Percentiles rank a stretch among this genome's conserved stretches.
These are phyloP conservation scores for Melieria crassipennis DNA, from an alignment of 2,888 invertebrate genomes.

Conservation along the genomic window DNA sequence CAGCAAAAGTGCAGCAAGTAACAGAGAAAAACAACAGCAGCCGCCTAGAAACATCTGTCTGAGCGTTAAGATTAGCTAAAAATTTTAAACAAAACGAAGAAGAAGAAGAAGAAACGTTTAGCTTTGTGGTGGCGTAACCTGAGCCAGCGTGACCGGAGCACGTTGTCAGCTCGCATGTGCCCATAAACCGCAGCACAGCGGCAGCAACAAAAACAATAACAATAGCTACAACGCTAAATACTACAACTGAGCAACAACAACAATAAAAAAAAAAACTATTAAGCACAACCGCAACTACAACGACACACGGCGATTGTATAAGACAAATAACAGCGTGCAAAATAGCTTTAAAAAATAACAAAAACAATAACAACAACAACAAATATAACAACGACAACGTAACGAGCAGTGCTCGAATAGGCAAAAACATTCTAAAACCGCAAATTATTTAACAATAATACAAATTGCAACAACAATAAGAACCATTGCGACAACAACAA, in stretches of 20 bases:
- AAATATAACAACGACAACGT: not conserved
- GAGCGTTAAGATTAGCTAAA: not conserved
- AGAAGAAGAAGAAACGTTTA: not conserved
- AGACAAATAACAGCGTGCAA: too few relatives aligned
- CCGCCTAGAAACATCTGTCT: not conserved
- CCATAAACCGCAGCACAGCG: not conserved
- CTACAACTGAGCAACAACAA: not conserved
- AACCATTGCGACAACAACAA: too few relatives aligned
- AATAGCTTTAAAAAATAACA: too few relatives aligned
- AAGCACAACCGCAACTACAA: constrained; percentile 7
- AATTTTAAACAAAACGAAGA: not conserved
- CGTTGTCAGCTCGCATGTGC: not conserved
- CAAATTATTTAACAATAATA: too few relatives aligned
- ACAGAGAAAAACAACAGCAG: not conserved
- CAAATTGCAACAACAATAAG: too few relatives aligned
- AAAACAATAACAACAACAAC: not conserved
- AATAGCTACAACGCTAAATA: not conserved
- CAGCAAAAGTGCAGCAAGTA: not conserved
- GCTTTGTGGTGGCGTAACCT: constrained; percentile 11
- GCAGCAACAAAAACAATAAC: constrained; percentile 5
- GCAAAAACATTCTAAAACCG: too few relatives aligned
- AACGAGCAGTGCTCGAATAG: too few relatives aligned
- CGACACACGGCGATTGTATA: not conserved
- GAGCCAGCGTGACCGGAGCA: constrained; percentile 23
- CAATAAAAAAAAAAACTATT: not conserved